These are phyloP conservation scores for Pachyseris speciosa DNA, from an alignment of 64 coral and sea anemone species.

Conservation along the genomic window DNA sequence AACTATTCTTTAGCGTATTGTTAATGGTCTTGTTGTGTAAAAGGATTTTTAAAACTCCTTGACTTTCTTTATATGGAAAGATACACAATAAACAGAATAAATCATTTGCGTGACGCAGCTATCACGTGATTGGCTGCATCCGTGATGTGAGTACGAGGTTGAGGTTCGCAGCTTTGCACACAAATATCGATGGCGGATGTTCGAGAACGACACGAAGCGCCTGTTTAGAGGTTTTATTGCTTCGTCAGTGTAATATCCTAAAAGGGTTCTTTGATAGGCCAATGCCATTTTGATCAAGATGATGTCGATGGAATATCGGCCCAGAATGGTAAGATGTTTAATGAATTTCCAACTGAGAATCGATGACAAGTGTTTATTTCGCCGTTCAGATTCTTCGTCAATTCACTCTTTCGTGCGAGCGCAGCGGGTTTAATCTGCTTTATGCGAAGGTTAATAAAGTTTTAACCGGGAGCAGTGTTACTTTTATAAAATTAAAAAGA, in stretches of 20 bases:
- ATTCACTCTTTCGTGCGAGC: background rate
- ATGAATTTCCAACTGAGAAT: constrained; percentile 24
- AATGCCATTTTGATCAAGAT: background rate
- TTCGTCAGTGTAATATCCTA: constrained; percentile 18
- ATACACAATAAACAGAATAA: background rate
- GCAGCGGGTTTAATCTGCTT: background rate
- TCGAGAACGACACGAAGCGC: background rate
- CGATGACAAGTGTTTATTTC: background rate
- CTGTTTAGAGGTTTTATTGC: constrained; percentile 16
- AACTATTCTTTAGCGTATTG: too few species aligned
- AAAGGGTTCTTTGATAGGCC: background rate
- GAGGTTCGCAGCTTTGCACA: background rate
- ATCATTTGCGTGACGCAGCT: background rate
- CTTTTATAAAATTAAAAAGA: too few species aligned
- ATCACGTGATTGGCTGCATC: background rate
- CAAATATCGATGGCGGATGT: constrained; percentile 23
- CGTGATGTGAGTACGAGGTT: background rate
- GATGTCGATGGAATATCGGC: constrained; percentile 31
- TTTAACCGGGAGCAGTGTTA: background rate
- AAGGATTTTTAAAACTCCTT: too few species aligned
- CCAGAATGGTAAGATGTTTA: constrained; percentile 34
- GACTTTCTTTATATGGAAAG: too few species aligned
- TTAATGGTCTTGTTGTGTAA: too few species aligned
- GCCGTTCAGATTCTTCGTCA: background rate
- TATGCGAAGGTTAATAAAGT: background rate